Conservation (phyloP, 2,888 invertebrate genomes). For the Druceiella hillmani region DNA sequence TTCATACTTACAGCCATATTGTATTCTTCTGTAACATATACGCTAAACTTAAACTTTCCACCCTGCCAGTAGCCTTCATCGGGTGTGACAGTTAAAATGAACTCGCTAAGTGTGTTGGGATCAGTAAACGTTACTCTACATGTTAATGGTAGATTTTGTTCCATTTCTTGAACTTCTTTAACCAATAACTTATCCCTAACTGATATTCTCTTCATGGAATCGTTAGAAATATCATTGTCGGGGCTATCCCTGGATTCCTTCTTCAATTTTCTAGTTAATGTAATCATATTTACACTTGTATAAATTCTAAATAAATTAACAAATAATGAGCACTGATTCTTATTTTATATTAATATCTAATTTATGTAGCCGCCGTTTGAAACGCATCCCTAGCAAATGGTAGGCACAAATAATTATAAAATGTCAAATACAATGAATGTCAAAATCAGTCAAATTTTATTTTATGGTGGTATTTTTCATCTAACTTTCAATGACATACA, state of each 20-base stretch:
- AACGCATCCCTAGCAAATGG: too few species aligned
- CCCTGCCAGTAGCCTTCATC: slow-evolving; percentile 88
- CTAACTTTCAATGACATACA: too few species aligned
- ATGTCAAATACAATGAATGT: too few species aligned
- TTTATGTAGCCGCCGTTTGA: too few species aligned
- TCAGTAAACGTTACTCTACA: slow-evolving; percentile 78
- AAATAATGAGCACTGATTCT: too few species aligned
- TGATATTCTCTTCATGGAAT: slow-evolving; percentile 57
- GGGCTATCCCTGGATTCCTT: slow-evolving; percentile 49
- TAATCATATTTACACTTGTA: slow-evolving; percentile 54
- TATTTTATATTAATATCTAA: too few species aligned
- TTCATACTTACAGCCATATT: slow-evolving; percentile 88
- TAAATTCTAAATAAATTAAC: background rate
- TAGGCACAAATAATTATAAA: too few species aligned
- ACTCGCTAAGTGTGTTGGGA: slow-evolving; percentile 76
- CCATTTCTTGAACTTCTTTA: slow-evolving; percentile 83
- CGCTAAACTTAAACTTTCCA: slow-evolving; percentile 80
- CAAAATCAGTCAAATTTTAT: too few species aligned
- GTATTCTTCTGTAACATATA: slow-evolving; percentile 89
- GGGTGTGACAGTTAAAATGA: slow-evolving; percentile 70
- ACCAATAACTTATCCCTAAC: slow-evolving; percentile 73
- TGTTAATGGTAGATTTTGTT: slow-evolving; percentile 73
- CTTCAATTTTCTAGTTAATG: slow-evolving; percentile 65
- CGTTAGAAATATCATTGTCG: slow-evolving; percentile 37
- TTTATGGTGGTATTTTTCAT: too few species aligned